Evolutionary conservation across 2,888 invertebrate genomes (phyloP).

Genomic region (Mactromeris polynyma): DNA sequence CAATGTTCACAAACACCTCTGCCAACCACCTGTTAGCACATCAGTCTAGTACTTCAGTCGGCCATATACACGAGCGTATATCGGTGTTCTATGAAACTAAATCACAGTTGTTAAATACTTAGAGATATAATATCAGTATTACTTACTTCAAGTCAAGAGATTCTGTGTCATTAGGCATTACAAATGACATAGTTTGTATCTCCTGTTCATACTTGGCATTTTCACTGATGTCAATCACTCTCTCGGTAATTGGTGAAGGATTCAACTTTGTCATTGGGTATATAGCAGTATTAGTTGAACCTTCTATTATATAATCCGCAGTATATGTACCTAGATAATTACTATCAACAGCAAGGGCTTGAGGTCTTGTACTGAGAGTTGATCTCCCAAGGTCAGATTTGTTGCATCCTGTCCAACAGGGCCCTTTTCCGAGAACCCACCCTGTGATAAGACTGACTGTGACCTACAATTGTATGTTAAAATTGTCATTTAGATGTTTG

Average conservation of each 20-base stretch:
- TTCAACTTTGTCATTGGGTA: constrained; percentile 35
- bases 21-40: no score
- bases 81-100: no score
- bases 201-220: constrained; percentile 70
- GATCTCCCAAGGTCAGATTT: constrained; percentile 53
- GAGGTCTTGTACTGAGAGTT: constrained; percentile 43
- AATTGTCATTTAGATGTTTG: no score
- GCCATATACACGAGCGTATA: no score
- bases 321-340: constrained; percentile 71
- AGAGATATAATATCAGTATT: no score
- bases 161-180: constrained; percentile 25
- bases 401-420: constrained; percentile 69
- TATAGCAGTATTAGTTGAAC: background rate
- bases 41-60: no score
- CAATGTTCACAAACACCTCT: no score
- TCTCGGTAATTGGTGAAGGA: constrained; percentile 38
- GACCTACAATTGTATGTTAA: constrained; percentile 42
- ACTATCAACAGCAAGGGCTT: background rate
- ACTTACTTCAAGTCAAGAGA: constrained; percentile 60
- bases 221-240: constrained; percentile 65
- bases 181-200: constrained; percentile 45
- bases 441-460: constrained; percentile 70
- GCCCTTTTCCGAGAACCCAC: constrained; percentile 73
- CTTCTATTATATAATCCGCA: constrained; percentile 30
- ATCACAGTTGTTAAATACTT: no score